phyloP scores from a whole-genome alignment of 2,113 vertebrate species.

The Bos taurus region DNA sequence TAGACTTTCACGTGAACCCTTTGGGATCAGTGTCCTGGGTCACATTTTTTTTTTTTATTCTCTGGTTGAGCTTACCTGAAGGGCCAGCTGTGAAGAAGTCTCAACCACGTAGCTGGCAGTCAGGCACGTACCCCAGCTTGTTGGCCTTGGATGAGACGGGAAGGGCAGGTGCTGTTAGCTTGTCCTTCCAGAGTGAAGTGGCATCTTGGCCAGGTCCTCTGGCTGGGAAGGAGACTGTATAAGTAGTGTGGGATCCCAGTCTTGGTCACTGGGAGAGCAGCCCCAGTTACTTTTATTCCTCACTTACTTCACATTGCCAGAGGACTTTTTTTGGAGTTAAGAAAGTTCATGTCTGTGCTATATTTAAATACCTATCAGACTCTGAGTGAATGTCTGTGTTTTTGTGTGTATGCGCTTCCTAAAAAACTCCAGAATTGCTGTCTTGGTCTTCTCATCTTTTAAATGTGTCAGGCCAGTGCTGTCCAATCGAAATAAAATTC shows the following conservation, averaged over 20 bases:
- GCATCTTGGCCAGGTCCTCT: neutral
- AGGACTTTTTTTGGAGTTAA: neutral
- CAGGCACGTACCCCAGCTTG: accelerated
- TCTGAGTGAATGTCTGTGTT: neutral
- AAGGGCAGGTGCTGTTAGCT: neutral
- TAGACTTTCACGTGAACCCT: neutral
- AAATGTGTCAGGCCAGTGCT: neutral
- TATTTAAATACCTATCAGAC: neutral
- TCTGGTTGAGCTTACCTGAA: neutral
- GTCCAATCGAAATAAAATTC: neutral
- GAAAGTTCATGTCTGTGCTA: neutral
- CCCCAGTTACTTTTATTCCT: neutral
- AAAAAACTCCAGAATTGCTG: neutral
- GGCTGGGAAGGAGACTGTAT: neutral
- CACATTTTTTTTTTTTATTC: neutral
- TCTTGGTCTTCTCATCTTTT: neutral
- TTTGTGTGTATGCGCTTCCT: neutral
- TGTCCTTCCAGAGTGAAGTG: neutral
- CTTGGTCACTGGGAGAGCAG: neutral
- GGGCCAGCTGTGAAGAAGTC: neutral
- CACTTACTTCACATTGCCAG: neutral
- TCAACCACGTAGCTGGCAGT: neutral
- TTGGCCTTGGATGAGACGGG: neutral
- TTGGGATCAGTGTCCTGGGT: neutral
- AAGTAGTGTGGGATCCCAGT: neutral